Evolutionary conservation across 2,113 vertebrate genomes (phyloP).

Genomic region (Cinclus mexicanus): DNA sequence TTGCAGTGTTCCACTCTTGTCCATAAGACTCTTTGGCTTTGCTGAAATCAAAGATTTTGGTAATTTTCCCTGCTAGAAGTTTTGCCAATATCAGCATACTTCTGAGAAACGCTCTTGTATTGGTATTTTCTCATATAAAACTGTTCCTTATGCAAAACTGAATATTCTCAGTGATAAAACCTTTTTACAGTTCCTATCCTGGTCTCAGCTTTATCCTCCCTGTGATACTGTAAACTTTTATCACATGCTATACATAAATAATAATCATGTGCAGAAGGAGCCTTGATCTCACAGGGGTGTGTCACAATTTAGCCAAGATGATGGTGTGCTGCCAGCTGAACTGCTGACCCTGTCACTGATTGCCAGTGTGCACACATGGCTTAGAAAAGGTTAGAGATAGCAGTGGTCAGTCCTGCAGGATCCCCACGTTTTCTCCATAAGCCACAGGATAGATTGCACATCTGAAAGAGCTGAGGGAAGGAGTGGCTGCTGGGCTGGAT

Average conservation of each 20-base stretch:
- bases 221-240: slow-evolving; percentile 46
- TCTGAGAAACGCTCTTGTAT: background rate
- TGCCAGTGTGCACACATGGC: background rate
- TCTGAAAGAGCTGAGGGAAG: background rate
- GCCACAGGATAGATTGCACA: background rate
- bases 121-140: slow-evolving; percentile 19
- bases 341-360: background rate
- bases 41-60: background rate
- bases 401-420: background rate
- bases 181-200: slow-evolving; percentile 25
- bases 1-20: background rate
- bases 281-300: background rate
- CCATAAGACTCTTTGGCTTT: background rate
- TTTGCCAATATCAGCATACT: background rate
- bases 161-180: slow-evolving; percentile 16
- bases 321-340: background rate
- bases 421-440: background rate
- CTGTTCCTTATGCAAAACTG: background rate
- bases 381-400: background rate
- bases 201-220: background rate
- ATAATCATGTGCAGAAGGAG: slow-evolving; percentile 4
- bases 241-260: background rate
- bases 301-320: background rate
- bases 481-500: background rate
- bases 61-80: background rate